phyloP scores from a whole-genome alignment of 2,797 vertebrate genomes.

The Melanotaenia trifasciata region DNA sequence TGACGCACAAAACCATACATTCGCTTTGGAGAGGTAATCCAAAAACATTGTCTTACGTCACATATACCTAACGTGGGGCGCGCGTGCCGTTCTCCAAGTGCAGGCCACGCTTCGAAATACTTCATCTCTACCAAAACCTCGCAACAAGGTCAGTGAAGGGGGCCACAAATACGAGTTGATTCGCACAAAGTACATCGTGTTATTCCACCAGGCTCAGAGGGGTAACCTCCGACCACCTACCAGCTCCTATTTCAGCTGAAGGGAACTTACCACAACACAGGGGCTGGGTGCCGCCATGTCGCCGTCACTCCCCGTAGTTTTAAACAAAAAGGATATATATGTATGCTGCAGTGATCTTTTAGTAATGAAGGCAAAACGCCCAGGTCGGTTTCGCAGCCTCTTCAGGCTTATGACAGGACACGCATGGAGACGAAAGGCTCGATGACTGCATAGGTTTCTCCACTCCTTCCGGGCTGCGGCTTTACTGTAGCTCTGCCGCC shows the following conservation, averaged over 20 bases:
- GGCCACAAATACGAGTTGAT: neutral
- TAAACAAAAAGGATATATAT: no score
- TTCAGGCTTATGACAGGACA: constrained; percentile 25
- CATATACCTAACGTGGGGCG: constrained; percentile 25
- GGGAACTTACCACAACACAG: constrained; percentile 82
- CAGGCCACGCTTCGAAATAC: constrained; percentile 34
- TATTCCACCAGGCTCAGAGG: neutral
- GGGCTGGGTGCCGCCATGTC: constrained; percentile 81
- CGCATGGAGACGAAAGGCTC: constrained; percentile 28
- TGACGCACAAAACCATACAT: neutral
- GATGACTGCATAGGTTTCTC: neutral
- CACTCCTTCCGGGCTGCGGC: constrained; percentile 33
- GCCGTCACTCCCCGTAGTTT: neutral
- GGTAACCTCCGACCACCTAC: constrained; percentile 3
- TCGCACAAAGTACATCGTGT: neutral
- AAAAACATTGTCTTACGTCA: constrained; percentile 28
- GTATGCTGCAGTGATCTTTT: neutral
- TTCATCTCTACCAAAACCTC: neutral
- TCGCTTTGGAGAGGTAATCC: accelerated
- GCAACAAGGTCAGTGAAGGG: neutral
- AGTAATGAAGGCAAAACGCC: neutral
- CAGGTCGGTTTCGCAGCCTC: neutral
- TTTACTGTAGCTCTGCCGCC: neutral
- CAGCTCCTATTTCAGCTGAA: neutral
- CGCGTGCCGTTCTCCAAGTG: constrained; percentile 25